Evolutionary conservation across 2,797 vertebrate genomes (phyloP), one percentile per base, ranked within the genome.

Genomic region (Eleutherodactylus coqui): DNA sequence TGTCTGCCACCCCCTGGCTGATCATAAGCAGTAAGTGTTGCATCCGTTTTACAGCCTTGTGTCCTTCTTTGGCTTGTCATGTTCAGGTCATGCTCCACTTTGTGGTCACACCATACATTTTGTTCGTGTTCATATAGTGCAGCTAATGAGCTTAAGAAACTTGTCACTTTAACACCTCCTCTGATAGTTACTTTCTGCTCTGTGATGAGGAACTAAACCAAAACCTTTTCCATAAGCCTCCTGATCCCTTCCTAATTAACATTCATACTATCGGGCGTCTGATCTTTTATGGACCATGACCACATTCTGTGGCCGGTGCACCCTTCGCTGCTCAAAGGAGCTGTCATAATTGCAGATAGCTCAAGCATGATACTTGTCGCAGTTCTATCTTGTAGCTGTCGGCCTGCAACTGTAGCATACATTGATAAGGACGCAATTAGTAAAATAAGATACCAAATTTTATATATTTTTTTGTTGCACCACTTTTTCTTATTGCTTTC

Each of bases 201-300:
- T 92, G 86, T 91, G 90, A 90, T 91, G 90, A 89, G 91, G 90
- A 91, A 93, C 90, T 85, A 84, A 86, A 90, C 86, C 91, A 90
- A 86, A 82, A 80, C 84, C 89, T 78, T 84, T 76, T 89, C 90
- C 88, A 89, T 91, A 91, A 93, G 91, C 83, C 89, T 92, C 91
- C 89, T 94, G 94, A 89, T 92, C 92, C 93, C 91, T 92, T 91
- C 91, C 92, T 94, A 93, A 94, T 94, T 94, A 92, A 92, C 93
- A 90, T 83, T 90, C 91, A 91, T 90, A 80, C 92, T 92, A 93
- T 89, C 90, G 76, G 76, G 58, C 49, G 29, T 21, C 49, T 47
- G 38, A 79, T 77, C 64, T 27, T 75, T 79, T 67, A 83, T 36
- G 79, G 43, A 53, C 87, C 83, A 45, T 83, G 88, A 91, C 62